phyloP scores from a whole-genome alignment of 2,797 vertebrate species.

The Lacerta viridis region DNA sequence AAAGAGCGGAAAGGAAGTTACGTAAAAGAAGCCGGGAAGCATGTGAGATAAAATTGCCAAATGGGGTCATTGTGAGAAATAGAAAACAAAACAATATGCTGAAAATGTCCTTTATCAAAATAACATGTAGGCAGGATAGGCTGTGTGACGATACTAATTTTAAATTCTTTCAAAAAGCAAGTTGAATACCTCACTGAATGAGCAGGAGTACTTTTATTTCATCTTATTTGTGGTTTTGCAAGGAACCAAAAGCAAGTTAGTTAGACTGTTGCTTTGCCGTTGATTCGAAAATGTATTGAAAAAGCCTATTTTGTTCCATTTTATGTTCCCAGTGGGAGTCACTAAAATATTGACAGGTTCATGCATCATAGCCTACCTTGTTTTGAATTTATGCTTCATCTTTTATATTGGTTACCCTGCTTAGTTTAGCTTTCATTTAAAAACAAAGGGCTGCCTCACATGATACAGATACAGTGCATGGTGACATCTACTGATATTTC shows the following conservation, averaged over 20 bases:
- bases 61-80: constrained; percentile 10
- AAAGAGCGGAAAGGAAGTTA: background rate
- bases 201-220: background rate
- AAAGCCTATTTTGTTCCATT: background rate
- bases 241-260: background rate
- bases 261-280: background rate
- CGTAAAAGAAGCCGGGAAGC: constrained; percentile 10
- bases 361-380: background rate
- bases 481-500: background rate
- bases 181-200: background rate
- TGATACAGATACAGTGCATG: background rate
- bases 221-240: background rate
- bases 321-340: background rate
- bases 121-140: background rate
- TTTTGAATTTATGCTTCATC: background rate
- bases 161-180: background rate
- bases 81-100: background rate
- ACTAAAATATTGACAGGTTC: background rate
- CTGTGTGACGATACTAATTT: background rate
- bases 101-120: constrained; percentile 2
- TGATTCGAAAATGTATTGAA: background rate
- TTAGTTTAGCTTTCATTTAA: background rate
- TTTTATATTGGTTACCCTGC: background rate
- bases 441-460: background rate
- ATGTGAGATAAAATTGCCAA: background rate